phyloP scores from a whole-genome alignment of 2,797 vertebrate species.

The Anabacerthia variegaticeps region DNA sequence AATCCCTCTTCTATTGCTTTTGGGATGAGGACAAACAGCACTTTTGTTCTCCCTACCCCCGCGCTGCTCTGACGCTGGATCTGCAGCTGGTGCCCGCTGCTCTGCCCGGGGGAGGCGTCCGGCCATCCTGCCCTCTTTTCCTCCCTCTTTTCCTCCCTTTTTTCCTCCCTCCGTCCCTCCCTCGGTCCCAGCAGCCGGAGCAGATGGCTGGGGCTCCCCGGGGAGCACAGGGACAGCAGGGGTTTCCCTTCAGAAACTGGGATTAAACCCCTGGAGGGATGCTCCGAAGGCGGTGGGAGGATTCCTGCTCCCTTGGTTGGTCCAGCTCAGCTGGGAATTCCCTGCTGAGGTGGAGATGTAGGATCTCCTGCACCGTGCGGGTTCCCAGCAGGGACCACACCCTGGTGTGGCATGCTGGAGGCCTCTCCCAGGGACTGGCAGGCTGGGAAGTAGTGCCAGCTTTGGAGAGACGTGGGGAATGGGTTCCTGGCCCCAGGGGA shows the following conservation, averaged over 20 bases:
- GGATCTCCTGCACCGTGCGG: too few species aligned
- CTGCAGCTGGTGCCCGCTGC: neutral
- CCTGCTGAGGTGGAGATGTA: neutral
- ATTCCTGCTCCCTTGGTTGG: neutral
- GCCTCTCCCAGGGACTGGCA: neutral
- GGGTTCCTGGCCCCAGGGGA: neutral
- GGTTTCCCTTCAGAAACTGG: neutral
- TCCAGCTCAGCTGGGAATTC: neutral
- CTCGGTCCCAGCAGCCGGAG: rapidly evolving
- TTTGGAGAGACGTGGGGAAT: too few species aligned
- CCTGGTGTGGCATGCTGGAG: neutral
- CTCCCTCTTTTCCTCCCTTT: neutral
- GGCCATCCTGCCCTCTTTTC: neutral
- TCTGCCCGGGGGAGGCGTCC: neutral
- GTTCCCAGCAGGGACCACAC: neutral
- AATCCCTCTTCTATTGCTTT: neutral
- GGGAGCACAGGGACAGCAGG: neutral
- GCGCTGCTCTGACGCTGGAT: rapidly evolving
- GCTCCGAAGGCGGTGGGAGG: neutral
- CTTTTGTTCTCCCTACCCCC: neutral
- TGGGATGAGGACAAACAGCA: neutral
- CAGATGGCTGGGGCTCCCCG: neutral
- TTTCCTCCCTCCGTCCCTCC: neutral
- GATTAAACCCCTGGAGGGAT: neutral
- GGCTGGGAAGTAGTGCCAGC: neutral